These are phyloP conservation scores for Tanypteryx hageni DNA, from an alignment of 2,888 invertebrate genomes.

Conservation along the genomic window DNA sequence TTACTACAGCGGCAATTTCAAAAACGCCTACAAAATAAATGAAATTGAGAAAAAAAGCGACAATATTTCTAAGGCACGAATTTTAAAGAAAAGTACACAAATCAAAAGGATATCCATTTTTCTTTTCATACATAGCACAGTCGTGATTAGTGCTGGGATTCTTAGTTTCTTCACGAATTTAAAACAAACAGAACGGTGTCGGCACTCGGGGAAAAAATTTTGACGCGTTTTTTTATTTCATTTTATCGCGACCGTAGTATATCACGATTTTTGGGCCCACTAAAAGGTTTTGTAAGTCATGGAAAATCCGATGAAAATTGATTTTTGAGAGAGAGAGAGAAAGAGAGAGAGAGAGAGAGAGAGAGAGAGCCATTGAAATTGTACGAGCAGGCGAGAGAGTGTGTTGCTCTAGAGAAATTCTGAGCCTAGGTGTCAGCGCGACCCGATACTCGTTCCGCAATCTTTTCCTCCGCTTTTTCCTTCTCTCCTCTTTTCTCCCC, in stretches of 20 bases:
- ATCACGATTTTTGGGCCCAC: neutral
- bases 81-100: too few species aligned
- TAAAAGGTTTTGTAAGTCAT: neutral
- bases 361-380: neutral
- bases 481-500: neutral
- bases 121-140: too few species aligned
- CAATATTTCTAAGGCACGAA: too few species aligned
- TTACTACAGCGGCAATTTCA: too few species aligned
- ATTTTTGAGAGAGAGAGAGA: neutral
- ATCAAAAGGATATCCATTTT: too few species aligned
- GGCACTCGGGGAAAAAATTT: neutral
- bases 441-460: neutral
- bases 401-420: conserved; percentile 7
- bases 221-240: neutral
- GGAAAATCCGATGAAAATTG: neutral
- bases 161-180: neutral
- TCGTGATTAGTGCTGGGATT: neutral
- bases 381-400: conserved; percentile 1
- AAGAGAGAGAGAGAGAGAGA: too few species aligned
- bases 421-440: neutral
- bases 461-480: conserved; percentile 1
- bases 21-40: too few species aligned
- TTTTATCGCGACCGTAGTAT: neutral
- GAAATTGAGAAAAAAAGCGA: too few species aligned
- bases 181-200: neutral